phyloP scores from a whole-genome alignment of 2,888 invertebrate species.

The Empis stercorea region DNA sequence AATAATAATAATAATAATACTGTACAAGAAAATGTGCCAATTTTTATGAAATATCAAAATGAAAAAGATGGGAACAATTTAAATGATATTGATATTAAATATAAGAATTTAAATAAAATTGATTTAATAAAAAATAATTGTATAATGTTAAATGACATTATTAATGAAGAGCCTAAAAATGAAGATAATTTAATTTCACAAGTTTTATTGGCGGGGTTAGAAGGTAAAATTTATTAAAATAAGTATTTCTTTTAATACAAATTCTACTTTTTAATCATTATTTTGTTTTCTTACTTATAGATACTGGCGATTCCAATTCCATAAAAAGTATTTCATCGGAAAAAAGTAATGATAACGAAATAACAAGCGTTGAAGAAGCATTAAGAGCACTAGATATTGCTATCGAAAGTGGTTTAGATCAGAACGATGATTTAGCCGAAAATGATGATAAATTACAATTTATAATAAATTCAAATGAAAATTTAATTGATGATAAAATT shows the following conservation, averaged over 20 bases:
- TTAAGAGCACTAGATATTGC: conserved; percentile 15
- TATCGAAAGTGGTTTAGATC: conserved; percentile 12
- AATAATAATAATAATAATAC: too few species aligned
- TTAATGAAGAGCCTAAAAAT: too few species aligned
- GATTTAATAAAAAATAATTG: too few species aligned
- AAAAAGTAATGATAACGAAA: conserved; percentile 10
- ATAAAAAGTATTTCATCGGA: conserved; percentile 11
- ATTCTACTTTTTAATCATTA: too few species aligned
- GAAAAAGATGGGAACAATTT: conserved; percentile 2
- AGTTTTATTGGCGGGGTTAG: too few species aligned
- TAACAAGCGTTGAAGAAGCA: conserved; percentile 17
- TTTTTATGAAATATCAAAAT: neutral
- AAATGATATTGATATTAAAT: neutral
- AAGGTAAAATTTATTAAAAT: too few species aligned
- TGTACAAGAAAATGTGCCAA: conserved; percentile 7
- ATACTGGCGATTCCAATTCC: neutral
- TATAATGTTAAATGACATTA: too few species aligned
- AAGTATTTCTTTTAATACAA: too few species aligned
- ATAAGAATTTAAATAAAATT: too few species aligned
- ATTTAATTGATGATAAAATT: neutral
- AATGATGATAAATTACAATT: conserved; percentile 1
- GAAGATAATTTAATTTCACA: too few species aligned
- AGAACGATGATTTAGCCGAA: conserved; percentile 8
- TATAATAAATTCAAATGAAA: neutral
- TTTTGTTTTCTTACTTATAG: too few species aligned